phyloP scores from a whole-genome alignment of 2,888 invertebrate species.

The Buathra laborator region DNA sequence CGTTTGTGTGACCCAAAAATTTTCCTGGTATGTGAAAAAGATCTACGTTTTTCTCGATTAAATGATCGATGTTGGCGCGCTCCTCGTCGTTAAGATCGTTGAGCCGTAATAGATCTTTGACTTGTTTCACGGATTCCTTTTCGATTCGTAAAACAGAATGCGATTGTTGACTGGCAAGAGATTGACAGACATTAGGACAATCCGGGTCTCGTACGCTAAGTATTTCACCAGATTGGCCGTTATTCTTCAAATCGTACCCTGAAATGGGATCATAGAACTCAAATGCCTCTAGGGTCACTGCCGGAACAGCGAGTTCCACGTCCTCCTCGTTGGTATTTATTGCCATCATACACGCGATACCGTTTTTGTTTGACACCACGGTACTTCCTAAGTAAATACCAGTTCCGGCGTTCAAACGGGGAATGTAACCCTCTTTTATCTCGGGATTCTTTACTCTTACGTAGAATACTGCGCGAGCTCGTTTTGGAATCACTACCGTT shows the following conservation, averaged over 20 bases:
- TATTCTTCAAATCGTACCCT: neutral
- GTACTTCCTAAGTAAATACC: constrained; percentile 33
- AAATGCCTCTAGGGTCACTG: constrained; percentile 8
- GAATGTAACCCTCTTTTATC: constrained; percentile 43
- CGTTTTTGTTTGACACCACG: constrained; percentile 27
- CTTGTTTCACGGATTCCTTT: neutral
- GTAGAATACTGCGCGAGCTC: constrained; percentile 3
- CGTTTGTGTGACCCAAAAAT: neutral
- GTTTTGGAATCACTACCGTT: neutral
- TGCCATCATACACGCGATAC: constrained; percentile 41
- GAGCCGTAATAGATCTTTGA: neutral
- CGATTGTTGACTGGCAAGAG: neutral
- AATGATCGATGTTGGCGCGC: neutral
- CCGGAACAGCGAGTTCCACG: constrained; percentile 28
- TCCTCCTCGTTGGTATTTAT: constrained; percentile 39
- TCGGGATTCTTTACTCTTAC: constrained; percentile 17
- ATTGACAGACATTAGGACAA: neutral
- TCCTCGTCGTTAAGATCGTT: constrained; percentile 8
- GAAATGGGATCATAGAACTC: neutral
- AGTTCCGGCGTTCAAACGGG: constrained; percentile 18
- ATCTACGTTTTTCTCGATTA: neutral
- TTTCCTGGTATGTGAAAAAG: constrained; percentile 3
- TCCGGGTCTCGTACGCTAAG: neutral
- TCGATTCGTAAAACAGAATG: constrained; percentile 26
- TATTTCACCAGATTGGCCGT: neutral